Percentiles rank a stretch among this genome's conserved stretches.
phyloP scores from a whole-genome alignment of 2,797 vertebrate species.

The Syngnathus acus region DNA sequence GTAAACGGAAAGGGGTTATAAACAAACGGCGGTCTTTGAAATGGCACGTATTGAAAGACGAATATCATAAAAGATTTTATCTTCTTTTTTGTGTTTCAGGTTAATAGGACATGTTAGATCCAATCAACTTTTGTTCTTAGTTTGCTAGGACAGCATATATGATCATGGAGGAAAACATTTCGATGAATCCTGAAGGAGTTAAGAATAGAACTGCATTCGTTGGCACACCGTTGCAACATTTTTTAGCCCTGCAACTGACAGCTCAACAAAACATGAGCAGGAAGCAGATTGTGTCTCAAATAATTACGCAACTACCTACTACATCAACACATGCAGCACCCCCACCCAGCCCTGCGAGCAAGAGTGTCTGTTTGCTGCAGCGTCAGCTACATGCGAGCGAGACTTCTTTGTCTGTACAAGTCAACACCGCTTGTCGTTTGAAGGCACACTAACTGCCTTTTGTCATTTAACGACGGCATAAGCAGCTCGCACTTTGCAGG shows the following conservation, averaged over 20 bases:
- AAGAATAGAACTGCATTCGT: neutral
- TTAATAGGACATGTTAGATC: neutral
- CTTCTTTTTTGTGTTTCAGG: neutral
- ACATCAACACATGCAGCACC: constrained; percentile 15
- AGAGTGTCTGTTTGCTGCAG: constrained; percentile 36
- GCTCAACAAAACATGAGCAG: constrained; percentile 35
- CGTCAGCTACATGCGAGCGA: constrained; percentile 32
- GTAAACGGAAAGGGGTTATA: constrained; percentile 32
- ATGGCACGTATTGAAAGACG: constrained; percentile 12
- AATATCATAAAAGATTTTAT: constrained; percentile 3
- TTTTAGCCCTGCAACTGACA: constrained; percentile 6
- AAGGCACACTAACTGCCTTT: constrained; percentile 30
- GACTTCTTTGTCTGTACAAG: constrained; percentile 44
- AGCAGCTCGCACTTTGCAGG: neutral
- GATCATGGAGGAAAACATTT: neutral
- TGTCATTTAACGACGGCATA: constrained; percentile 6
- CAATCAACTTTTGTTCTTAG: neutral
- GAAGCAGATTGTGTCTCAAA: constrained; percentile 44
- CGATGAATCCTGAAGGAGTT: neutral
- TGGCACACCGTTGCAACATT: constrained; percentile 16
- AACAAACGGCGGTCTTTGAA: constrained; percentile 32
- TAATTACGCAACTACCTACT: constrained; percentile 48
- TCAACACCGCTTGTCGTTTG: constrained; percentile 27
- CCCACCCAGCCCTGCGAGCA: constrained; percentile 21
- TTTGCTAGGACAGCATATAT: neutral